phyloP scores from a whole-genome alignment of 2,888 invertebrate genomes.

The Schizaphis graminum region DNA sequence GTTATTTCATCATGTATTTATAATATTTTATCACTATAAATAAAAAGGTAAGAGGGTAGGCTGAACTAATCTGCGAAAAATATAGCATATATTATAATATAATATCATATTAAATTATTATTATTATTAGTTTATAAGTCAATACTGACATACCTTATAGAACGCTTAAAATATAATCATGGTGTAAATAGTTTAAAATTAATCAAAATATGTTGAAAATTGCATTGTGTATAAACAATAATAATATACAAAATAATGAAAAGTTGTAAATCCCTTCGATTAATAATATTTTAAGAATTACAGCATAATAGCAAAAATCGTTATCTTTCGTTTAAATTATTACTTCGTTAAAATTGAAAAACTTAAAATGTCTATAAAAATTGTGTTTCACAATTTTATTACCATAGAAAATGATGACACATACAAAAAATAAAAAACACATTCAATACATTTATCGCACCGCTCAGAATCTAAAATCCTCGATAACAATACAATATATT shows the following conservation, averaged over 20 bases:
- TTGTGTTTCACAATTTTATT: no score
- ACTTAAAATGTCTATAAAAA: no score
- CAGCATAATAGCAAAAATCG: not conserved
- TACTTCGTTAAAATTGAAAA: no score
- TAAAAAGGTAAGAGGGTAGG: not conserved
- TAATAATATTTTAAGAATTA: not conserved
- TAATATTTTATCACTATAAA: not conserved
- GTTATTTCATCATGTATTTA: not conserved
- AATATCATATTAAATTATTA: not conserved
- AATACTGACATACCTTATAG: not conserved
- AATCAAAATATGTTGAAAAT: not conserved
- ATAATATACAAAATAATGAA: not conserved
- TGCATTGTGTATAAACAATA: not conserved
- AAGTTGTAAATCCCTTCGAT: not conserved
- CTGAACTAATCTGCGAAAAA: no score
- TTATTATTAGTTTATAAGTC: not conserved
- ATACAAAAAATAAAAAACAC: not conserved
- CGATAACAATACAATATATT: not conserved
- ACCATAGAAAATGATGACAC: not conserved
- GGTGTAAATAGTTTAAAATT: not conserved
- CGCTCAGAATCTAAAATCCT: not conserved
- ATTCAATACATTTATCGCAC: not conserved
- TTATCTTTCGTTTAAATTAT: not conserved
- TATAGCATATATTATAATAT: not conserved
- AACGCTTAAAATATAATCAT: not conserved